Evolutionary conservation across 2,888 invertebrate genomes (phyloP).

Genomic region (Pseudoips prasinana): DNA sequence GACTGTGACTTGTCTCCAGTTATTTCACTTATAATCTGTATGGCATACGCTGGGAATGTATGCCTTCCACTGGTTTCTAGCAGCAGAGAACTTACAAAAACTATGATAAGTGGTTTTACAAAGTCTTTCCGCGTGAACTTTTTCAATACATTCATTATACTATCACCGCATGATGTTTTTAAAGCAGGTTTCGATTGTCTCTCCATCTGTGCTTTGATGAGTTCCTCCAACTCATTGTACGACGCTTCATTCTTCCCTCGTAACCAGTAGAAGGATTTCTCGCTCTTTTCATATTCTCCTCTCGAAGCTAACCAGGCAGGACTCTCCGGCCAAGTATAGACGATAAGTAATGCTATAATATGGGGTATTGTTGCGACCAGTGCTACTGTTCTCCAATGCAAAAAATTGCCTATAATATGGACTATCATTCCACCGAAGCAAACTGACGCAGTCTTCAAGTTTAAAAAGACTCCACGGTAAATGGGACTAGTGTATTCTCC

Average conservation of each 20-base stretch:
- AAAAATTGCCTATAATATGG: conserved; percentile 42
- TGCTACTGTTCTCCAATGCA: conserved; percentile 47
- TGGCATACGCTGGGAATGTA: conserved; percentile 53
- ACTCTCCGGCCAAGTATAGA: conserved; percentile 80
- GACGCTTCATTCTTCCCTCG: conserved; percentile 55
- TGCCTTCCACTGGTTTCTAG: conserved; percentile 55
- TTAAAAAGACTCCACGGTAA: conserved; percentile 54
- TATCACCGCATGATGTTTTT: conserved; percentile 13
- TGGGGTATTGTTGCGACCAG: conserved; percentile 40
- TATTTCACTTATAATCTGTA: conserved; percentile 52
- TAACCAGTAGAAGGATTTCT: conserved; percentile 72
- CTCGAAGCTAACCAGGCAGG: conserved; percentile 80
- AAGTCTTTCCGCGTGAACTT: conserved; percentile 54
- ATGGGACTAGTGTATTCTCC: conserved; percentile 58
- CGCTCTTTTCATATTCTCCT: conserved; percentile 66
- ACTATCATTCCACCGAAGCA: conserved; percentile 46
- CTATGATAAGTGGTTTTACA: conserved; percentile 47
- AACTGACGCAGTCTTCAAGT: conserved; percentile 50
- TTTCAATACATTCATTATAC: conserved; percentile 27
- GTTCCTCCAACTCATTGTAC: conserved; percentile 38
- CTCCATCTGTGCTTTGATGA: conserved; percentile 46
- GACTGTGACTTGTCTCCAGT: conserved; percentile 41
- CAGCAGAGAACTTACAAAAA: conserved; percentile 38
- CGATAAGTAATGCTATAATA: conserved; percentile 37
- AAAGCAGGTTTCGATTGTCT: conserved; percentile 8